Percentiles rank a stretch among this genome's conserved stretches.
Conservation (phyloP, 37 sponge, comb jelly and placozoan genomes). For the Tethya wilhelma region DNA sequence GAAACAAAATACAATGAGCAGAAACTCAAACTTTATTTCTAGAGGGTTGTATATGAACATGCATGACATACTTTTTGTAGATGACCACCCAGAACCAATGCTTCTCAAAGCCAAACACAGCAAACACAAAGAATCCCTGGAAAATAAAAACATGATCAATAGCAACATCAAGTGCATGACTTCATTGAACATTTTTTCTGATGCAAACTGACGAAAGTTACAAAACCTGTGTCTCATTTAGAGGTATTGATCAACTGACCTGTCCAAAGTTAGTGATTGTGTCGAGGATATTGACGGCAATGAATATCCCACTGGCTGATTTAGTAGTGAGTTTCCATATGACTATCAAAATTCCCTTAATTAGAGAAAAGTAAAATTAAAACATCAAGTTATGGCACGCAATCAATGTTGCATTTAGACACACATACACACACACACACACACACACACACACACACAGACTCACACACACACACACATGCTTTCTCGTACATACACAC, state of each 20-base stretch:
- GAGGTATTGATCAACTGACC: slow-evolving; percentile 4
- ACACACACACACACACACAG: slow-evolving; percentile 3
- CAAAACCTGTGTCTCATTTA: not conserved
- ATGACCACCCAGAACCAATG: no score
- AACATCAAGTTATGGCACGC: not conserved
- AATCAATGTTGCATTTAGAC: not conserved
- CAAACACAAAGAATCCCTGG: slow-evolving; percentile 65
- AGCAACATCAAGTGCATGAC: not conserved
- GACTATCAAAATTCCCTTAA: slow-evolving; percentile 52
- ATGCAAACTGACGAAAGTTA: no score
- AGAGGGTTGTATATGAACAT: slow-evolving; percentile 1
- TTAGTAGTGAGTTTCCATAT: slow-evolving; percentile 39
- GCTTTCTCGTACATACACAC: not conserved
- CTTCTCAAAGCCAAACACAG: slow-evolving; percentile 70
- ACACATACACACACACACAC: slow-evolving; percentile 1
- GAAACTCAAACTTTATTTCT: not conserved
- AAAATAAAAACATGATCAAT: slow-evolving; percentile 2
- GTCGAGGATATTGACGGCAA: slow-evolving; percentile 56
- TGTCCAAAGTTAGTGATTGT: slow-evolving; percentile 66
- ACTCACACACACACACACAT: not conserved
- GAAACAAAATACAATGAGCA: no score
- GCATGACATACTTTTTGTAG: no score
- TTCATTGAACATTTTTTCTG: not conserved
- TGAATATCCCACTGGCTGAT: slow-evolving; percentile 48
- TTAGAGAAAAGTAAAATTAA: no score